These are phyloP conservation scores for Caenorhabditis sp. DNA, from an alignment of 2,888 invertebrate species.

Conservation along the genomic window DNA sequence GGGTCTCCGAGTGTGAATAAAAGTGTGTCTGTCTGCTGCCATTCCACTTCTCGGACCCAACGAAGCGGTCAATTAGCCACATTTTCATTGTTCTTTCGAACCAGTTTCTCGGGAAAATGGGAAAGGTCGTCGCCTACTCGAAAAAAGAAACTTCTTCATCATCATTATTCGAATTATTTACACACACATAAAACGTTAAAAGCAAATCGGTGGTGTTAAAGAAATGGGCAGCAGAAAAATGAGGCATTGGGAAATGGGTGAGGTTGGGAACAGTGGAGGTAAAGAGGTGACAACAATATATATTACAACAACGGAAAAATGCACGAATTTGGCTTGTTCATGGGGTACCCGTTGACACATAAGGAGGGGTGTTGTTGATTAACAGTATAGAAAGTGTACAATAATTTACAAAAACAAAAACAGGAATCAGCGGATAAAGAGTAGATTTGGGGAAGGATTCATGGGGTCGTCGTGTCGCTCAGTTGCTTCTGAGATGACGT, in stretches of 20 bases:
- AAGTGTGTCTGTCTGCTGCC: background rate
- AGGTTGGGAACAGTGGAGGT: no score
- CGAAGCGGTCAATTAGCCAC: slow-evolving; percentile 46
- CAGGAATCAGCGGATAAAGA: background rate
- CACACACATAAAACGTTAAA: background rate
- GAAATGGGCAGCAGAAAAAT: background rate
- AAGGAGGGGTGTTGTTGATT: background rate
- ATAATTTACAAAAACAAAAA: slow-evolving; percentile 32
- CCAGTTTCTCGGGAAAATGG: slow-evolving; percentile 16
- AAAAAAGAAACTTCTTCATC: slow-evolving; percentile 1
- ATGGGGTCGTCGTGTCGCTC: slow-evolving; percentile 38
- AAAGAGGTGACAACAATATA: background rate
- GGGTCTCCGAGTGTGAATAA: background rate
- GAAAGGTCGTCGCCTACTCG: background rate
- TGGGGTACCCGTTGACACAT: slow-evolving; percentile 23
- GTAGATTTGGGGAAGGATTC: slow-evolving; percentile 3
- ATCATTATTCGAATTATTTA: background rate
- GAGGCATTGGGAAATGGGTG: background rate
- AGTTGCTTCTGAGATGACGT: background rate
- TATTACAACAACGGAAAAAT: slow-evolving; percentile 14
- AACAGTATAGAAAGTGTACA: slow-evolving; percentile 9
- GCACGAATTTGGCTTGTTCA: slow-evolving; percentile 6
- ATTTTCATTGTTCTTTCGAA: slow-evolving; percentile 34
- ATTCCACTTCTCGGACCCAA: background rate
- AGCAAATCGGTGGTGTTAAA: no score